These are phyloP conservation scores for Eurystomus gularis DNA, from an alignment of 2,113 vertebrate species.

Conservation along the genomic window DNA sequence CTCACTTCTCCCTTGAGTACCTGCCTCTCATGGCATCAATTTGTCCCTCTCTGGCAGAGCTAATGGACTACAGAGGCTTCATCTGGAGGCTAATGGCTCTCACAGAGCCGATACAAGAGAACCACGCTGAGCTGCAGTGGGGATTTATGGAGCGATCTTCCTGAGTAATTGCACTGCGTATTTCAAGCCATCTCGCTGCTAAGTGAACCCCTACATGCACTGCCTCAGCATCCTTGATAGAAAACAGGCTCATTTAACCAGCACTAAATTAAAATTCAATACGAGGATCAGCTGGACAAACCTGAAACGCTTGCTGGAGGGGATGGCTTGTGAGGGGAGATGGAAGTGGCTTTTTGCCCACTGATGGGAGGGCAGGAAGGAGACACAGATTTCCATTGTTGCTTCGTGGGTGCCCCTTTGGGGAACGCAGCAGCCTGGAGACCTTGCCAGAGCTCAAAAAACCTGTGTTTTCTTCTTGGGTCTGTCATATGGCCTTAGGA, in stretches of 20 bases:
- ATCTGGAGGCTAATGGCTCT: background rate
- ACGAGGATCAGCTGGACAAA: background rate
- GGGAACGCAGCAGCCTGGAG: background rate
- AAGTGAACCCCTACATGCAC: background rate
- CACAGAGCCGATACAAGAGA: fast-evolving
- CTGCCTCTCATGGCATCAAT: background rate
- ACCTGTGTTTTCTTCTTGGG: background rate
- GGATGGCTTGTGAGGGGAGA: background rate
- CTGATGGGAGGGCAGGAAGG: background rate
- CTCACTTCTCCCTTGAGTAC: background rate
- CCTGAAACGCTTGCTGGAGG: background rate
- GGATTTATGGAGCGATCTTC: background rate
- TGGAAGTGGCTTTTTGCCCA: background rate
- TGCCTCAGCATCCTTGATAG: background rate
- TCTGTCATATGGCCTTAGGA: background rate
- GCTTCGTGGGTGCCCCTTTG: background rate
- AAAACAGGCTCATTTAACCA: background rate
- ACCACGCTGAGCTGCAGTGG: background rate
- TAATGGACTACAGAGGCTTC: background rate
- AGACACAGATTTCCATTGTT: background rate
- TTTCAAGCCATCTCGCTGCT: background rate
- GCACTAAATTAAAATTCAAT: background rate
- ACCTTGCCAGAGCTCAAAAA: background rate
- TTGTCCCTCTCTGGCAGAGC: background rate
- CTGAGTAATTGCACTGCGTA: background rate